phyloP scores from a whole-genome alignment of 1,140 invertebrate genomes.

The Drosophila ercepeae region DNA sequence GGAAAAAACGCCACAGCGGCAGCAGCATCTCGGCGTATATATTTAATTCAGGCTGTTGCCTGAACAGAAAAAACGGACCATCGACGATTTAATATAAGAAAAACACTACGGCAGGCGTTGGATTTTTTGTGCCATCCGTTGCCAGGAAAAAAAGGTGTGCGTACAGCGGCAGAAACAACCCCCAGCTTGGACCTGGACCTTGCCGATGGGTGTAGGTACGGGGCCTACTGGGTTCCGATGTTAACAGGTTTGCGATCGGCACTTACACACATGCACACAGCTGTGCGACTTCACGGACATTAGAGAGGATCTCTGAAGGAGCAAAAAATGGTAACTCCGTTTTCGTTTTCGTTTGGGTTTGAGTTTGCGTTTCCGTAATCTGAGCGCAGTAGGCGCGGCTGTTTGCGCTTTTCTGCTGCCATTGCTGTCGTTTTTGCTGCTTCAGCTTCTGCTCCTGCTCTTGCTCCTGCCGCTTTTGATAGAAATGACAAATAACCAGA shows the following conservation, averaged over 20 bases:
- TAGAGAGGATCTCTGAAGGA: slow-evolving; percentile 57
- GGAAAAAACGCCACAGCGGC: slow-evolving; percentile 60
- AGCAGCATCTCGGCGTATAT: slow-evolving; percentile 38
- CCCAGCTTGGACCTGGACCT: slow-evolving; percentile 52
- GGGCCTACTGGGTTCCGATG: slow-evolving; percentile 74
- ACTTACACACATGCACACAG: slow-evolving; percentile 53
- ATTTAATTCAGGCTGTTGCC: slow-evolving; percentile 83
- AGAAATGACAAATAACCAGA: slow-evolving; percentile 84
- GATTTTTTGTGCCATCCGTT: slow-evolving; percentile 44
- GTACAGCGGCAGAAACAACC: slow-evolving; percentile 63
- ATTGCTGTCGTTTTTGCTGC: slow-evolving; percentile 18
- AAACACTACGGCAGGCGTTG: slow-evolving; percentile 74
- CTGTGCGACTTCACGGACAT: slow-evolving; percentile 78
- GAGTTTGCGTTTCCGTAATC: slow-evolving; percentile 75
- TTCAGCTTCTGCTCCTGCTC: slow-evolving; percentile 4
- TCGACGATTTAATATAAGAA: slow-evolving; percentile 82
- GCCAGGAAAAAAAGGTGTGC: slow-evolving; percentile 58
- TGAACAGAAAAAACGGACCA: slow-evolving; percentile 70
- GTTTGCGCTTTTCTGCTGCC: slow-evolving; percentile 79
- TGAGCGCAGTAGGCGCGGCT: slow-evolving; percentile 78
- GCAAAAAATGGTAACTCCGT: slow-evolving; percentile 5
- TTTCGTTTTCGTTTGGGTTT: slow-evolving; percentile 24
- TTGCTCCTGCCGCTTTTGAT: slow-evolving; percentile 61
- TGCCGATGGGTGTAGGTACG: slow-evolving; percentile 72
- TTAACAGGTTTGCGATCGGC: slow-evolving; percentile 72